Conservation (phyloP, 1,140 invertebrate genomes). For the Drosophila insularis region DNA sequence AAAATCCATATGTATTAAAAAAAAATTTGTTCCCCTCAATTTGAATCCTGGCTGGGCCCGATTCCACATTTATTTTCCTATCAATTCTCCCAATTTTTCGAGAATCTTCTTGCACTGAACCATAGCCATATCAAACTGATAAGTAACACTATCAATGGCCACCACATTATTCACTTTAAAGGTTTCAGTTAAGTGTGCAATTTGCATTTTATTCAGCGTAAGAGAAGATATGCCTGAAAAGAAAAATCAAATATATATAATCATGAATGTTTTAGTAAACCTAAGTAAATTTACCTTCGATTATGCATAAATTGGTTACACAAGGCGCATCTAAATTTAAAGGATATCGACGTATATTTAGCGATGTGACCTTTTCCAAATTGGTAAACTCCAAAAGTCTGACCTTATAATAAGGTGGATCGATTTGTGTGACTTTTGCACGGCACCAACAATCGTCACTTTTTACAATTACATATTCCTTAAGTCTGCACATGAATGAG, state of each 20-base stretch:
- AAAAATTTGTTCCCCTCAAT: too few species aligned
- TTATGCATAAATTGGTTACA: slow-evolving; percentile 57
- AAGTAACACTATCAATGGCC: slow-evolving; percentile 47
- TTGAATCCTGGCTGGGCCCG: too few species aligned
- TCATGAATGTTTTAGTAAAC: background rate
- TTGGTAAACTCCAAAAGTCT: slow-evolving; percentile 62
- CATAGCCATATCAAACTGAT: slow-evolving; percentile 42
- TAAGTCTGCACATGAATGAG: slow-evolving; percentile 29
- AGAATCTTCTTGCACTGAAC: slow-evolving; percentile 31
- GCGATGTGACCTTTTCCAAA: slow-evolving; percentile 26
- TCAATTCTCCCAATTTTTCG: slow-evolving; percentile 9
- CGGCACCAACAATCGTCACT: slow-evolving; percentile 58
- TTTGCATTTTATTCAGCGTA: slow-evolving; percentile 30
- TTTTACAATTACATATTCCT: slow-evolving; percentile 64
- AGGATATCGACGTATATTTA: slow-evolving; percentile 66
- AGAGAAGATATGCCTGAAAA: slow-evolving; percentile 39
- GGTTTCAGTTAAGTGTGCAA: slow-evolving; percentile 36
- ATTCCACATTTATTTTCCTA: background rate
- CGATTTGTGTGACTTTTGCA: slow-evolving; percentile 52
- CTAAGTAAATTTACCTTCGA: slow-evolving; percentile 48
- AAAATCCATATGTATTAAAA: too few species aligned
- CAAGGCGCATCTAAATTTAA: slow-evolving; percentile 43
- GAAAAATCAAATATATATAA: background rate
- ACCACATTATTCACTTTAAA: slow-evolving; percentile 29
- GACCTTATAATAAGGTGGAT: slow-evolving; percentile 34